Evolutionary conservation across 2,888 invertebrate genomes (phyloP), one percentile per base, ranked within the genome.

Genomic region (Trissolcus brochymenae): DNA sequence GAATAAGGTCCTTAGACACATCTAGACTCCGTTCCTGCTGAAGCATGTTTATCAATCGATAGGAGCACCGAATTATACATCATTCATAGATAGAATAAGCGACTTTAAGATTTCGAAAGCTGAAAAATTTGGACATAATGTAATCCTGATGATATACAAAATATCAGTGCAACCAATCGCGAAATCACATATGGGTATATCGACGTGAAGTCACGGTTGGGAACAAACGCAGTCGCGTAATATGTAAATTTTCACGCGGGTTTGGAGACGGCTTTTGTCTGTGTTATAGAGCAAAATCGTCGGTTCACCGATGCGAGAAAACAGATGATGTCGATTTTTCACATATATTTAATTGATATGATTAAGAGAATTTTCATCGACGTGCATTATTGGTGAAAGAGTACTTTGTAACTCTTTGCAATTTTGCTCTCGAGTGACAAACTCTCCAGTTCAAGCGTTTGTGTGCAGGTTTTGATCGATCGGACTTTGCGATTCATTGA

Each of bases 121-220:
- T 40, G 61, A 49, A 61, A 57, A 64, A 71, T 17, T 67, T 51
- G 68, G 54, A 72, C 74, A 59, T 76, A 78, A 80, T 72, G 78
- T 80, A 82, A 82, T 82, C 77, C 76, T 64, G 81, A 83, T 83
- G 80, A 81, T 79, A 81, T 79, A 79, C 75, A 73, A 78, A 55
- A 78, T 78, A 79, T 78, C 75, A 77, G 72, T 80, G 82, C 82
- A 79, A 46, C n/a, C 66, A 43, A 73, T 66, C 61, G 72, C 35
- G 19, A 66, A 66, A 73, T 66, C 65, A 55, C 65, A 35, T 59
- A 60, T 17, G 25, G 21, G 25, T 70, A 35, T 35, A 11, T 35
- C 11, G 35, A 35, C 7, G 35, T 35, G 9, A 35, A 35, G 35
- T 35, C 35, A 35, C 35, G 35, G 35, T 11, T 35, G 35, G 35